Base-by-base conservation (phyloP, 1,140 invertebrate species). In the Zaprionus ghesquierei region DNA sequence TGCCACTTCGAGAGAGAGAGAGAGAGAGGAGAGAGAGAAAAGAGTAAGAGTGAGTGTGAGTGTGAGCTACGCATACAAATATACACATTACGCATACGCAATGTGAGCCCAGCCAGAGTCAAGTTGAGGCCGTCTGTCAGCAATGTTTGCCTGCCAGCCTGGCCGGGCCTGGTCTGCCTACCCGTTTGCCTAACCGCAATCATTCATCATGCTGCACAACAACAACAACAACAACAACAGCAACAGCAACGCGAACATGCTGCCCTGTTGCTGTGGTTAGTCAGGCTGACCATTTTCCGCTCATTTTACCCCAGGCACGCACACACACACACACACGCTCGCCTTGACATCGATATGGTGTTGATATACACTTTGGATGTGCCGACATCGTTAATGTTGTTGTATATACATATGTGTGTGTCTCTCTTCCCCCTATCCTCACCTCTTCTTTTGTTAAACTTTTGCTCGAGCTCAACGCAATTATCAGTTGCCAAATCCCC, bases 61-160 rank as follows among this genome's bases (percentile, higher is more conserved):
- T 5, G 12, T 49, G 18, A 23, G 15, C 46, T 25, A 18, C 8
- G 51, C n/a, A 23, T 18, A 44, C 44, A 56, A 31, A 60, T 56
- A 54, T 46, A 64, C 49, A 69, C 59, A 84, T 84, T 80, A 89
- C 79, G 69, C 85, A 87, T 89, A 87, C 84, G 79, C 77, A 84
- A 22, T 59, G 33, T 63, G 64, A 49, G 72, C 61, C 58, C 54
- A 18, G n/a, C n/a, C 35, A 71, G 54, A 66, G 62, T 63, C 69
- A 75, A 69, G 53, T 65, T 69, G 70, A 78, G 75, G 72, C 62
- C 58, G 69, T 61, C 72, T 87, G 82, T 87, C 81, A 86, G 68
- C 78, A 75, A 20, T 70, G 81, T 76, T 79, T 79, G 69, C 62
- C 58, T 59, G 58, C 46, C 56, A 27, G 3, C 12, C 58, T 63